Base-by-base conservation (phyloP, 2,888 invertebrate species). In the Apantesis nais region DNA sequence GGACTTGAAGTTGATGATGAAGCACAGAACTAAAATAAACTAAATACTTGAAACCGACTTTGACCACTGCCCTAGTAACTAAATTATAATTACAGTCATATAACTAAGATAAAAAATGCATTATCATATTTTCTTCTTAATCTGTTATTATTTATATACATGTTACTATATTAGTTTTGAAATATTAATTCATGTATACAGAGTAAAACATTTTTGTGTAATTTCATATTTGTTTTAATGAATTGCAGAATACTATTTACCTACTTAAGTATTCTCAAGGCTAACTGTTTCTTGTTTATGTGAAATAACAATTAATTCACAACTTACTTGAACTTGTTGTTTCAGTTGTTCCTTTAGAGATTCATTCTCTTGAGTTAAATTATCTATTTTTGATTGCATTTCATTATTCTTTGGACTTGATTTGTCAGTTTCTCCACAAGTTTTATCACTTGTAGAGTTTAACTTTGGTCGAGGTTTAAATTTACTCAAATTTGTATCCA, bases 341-440 rank as follows among this genome's bases (percentile, higher is more conserved):
- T 97, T 98, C n/a, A 98, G 92, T 84, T 98, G 98, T 81, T 97
- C 97, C 84, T 97, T 97, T 61, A 97, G 93, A 84, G 96, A 96
- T 78, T 96, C 96, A 87, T 97, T 97, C 80, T 97, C 97, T 79
- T 96, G 96, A 71, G 95, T 95, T 52, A 97, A 88, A 79, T 96
- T 95, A 72, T 96, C 95, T 75, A 97, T 95, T 89, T 97, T 96
- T 58, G 91, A 93, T 80, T 97, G 96, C 83, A 96, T 95, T 68
- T 93, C 91, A 68, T 92, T 90, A 76, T 95, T 95, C 75, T 96
- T 95, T 62, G 88, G 86, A 67, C 92, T 82, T 22, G 76, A 66
- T 72, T 87, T 88, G 52, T 90, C 88, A 69, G 67, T 66, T 1
- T 89, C 89, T 52, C 73, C 69, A 14, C 71, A 77, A 71, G 84